phyloP scores from a whole-genome alignment of 2,113 vertebrate genomes.

The Tamias sibiricus region DNA sequence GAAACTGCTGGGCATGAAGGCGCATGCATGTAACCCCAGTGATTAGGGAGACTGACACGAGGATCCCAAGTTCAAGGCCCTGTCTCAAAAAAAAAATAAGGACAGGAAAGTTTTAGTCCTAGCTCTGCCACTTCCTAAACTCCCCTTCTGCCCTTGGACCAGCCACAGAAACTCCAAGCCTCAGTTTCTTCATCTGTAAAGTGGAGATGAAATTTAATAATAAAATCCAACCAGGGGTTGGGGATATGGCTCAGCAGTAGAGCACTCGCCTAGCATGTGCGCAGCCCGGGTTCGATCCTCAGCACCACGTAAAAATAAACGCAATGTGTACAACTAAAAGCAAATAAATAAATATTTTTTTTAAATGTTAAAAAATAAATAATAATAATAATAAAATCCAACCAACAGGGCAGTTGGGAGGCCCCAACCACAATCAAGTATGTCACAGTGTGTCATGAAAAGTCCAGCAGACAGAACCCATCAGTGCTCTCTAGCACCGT shows the following conservation, averaged over 20 bases:
- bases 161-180: neutral
- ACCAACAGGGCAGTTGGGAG: neutral
- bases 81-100: neutral
- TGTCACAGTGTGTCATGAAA: neutral
- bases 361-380: no score
- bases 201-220: neutral
- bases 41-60: no score
- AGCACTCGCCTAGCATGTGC: no score
- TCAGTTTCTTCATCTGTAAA: slow-evolving; percentile 24
- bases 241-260: no score
- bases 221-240: neutral
- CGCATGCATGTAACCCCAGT: no score
- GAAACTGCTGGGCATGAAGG: no score
- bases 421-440: neutral
- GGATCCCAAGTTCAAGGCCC: no score
- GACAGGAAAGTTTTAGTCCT: neutral
- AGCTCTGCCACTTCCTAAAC: neutral
- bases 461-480: neutral
- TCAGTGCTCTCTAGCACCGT: neutral
- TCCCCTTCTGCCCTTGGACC: neutral
- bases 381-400: slow-evolving; percentile 19
- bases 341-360: no score
- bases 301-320: no score
- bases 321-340: no score
- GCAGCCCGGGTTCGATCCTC: no score